Conservation (phyloP, 2,888 invertebrate genomes). For the Drosophila aldrichi region DNA sequence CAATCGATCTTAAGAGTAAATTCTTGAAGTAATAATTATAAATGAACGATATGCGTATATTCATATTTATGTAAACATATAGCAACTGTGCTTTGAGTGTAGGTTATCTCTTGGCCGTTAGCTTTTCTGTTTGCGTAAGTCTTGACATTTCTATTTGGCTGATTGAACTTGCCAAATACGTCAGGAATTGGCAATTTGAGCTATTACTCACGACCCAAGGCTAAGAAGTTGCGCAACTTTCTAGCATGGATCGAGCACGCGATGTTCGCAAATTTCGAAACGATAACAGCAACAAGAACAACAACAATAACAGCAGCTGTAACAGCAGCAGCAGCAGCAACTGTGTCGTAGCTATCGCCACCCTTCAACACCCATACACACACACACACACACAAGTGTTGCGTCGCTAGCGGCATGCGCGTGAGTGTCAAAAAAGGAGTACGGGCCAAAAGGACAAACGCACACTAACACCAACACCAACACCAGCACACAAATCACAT, state of each 20-base stretch:
- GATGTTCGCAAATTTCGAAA: conserved; percentile 20
- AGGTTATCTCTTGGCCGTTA: neutral
- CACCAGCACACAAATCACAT: conserved; percentile 27
- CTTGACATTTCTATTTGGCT: neutral
- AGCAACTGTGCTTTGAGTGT: neutral
- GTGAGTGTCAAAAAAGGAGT: conserved; percentile 44
- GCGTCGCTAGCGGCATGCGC: conserved; percentile 45
- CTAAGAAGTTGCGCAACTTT: conserved; percentile 30
- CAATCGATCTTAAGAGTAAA: no score
- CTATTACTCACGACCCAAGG: conserved; percentile 7
- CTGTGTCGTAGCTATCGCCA: conserved; percentile 2
- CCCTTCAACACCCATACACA: conserved; percentile 1
- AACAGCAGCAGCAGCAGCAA: conserved; percentile 2
- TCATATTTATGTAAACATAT: no score
- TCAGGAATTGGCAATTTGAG: conserved; percentile 8
- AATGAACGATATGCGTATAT: no score
- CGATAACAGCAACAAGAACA: conserved; percentile 1
- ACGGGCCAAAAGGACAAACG: conserved; percentile 26
- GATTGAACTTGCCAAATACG: conserved; percentile 3
- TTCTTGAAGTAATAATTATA: no score
- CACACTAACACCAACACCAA: neutral
- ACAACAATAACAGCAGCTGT: neutral
- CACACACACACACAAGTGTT: neutral
- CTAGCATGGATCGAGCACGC: conserved; percentile 28
- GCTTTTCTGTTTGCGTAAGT: neutral